Evolutionary conservation across 92 coral and sea anemone genomes (phyloP), one percentile per base, ranked within the genome.

Genomic region (Scolanthus callimorphus): DNA sequence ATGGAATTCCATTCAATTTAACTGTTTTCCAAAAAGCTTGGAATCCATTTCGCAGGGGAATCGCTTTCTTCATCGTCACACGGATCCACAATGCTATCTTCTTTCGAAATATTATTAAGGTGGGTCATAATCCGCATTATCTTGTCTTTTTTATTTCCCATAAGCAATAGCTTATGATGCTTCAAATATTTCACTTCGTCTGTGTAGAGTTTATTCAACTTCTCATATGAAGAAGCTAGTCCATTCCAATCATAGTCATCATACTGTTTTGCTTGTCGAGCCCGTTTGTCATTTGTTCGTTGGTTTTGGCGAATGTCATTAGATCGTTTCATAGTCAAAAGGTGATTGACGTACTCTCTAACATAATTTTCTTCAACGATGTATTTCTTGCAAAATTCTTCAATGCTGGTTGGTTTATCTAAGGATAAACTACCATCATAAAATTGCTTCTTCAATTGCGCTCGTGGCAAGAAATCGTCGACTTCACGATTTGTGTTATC

Each of bases 111-210:
- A n/a, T n/a, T n/a, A n/a, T n/a, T n/a, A 34, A 34, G 6, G 15
- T 55, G 19, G 22, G 43, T 34, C 43, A 34, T 34, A 34, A 34
- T 15, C 6, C 15, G 43, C 71, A 39, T 67, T 29, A 67, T 37
- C 37, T 67, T 59, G 29, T 67, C 74, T 29, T 67, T 67, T 58
- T 59, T 58, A 27, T 67, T 59, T 26, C 71, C 71, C 52, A 67
- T 27, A 28, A 59, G 51, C 31, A 15, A 34, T 34, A 34, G 15
- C 43, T 60, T 11, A 54, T 65, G 65, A 52, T 53, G 63, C 50
- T 66, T 39, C 34, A 66, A 53, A 66, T 55, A 66, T 52, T 66
- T 66, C 25, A 4, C 21, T 25, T 27, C 29, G 24, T 65, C 63
- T 21, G 56, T 44, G 6, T 34, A 6, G 6, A 34, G 43, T 62